Evolutionary conservation across 2,113 vertebrate genomes (phyloP).

Genomic region (Protobothrops mucrosquamatus): DNA sequence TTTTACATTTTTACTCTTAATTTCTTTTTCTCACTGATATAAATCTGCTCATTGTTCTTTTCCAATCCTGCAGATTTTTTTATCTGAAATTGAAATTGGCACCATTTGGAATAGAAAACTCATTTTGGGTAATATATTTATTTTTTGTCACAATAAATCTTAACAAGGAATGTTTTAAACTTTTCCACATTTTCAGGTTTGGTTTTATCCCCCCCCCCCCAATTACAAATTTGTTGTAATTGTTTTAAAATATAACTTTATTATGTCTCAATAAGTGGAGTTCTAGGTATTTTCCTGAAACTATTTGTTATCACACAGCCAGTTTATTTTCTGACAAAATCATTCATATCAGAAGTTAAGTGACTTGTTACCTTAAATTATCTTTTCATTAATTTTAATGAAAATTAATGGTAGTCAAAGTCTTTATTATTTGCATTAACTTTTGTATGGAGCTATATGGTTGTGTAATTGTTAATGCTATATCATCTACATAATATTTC

Average conservation of each 20-base stretch:
- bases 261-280: not conserved
- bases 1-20: no score
- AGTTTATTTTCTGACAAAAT: not conserved
- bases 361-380: not conserved
- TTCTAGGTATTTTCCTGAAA: not conserved
- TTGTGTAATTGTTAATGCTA: not conserved
- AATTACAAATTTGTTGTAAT: not conserved
- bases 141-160: no score
- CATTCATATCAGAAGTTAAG: not conserved
- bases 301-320: not conserved
- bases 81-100: no score
- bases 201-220: no score
- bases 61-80: no score
- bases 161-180: no score
- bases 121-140: no score
- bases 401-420: not conserved
- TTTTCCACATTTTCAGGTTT: no score
- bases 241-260: not conserved
- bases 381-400: not conserved
- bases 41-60: no score
- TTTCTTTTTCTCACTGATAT: no score
- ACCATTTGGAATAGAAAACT: no score
- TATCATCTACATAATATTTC: not conserved
- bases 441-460: not conserved
- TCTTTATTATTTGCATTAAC: not conserved